Percentiles rank a stretch among this genome's conserved stretches.
Conservation (phyloP, 2,797 vertebrate genomes). For the Dendrocincla tyrannina region DNA sequence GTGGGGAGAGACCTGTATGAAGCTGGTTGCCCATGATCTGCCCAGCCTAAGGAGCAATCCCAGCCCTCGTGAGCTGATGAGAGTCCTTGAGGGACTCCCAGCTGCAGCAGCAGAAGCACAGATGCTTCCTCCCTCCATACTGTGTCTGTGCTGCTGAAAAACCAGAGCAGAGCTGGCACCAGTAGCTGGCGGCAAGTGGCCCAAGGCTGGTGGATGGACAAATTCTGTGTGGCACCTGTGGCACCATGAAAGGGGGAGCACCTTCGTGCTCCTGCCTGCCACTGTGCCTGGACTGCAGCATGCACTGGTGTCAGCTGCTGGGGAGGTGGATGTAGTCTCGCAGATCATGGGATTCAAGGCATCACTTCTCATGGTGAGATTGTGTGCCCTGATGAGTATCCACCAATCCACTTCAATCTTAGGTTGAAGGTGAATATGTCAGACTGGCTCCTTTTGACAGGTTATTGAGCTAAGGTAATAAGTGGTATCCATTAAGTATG, state of each 20-base stretch:
- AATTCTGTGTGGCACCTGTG: neutral
- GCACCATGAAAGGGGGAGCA: rapidly evolving
- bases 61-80: neutral
- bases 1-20: neutral
- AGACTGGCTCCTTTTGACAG: neutral
- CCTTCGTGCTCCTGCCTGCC: neutral
- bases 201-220: rapidly evolving
- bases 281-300: rapidly evolving
- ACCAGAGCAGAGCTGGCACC: neutral
- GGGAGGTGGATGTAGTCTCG: neutral
- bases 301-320: rapidly evolving
- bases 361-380: neutral
- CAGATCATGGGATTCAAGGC: neutral
- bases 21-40: constrained; percentile 34
- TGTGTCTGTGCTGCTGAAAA: neutral
- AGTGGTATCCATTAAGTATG: neutral
- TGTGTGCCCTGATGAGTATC: neutral
- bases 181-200: neutral
- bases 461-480: neutral
- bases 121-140: neutral
- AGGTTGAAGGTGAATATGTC: neutral
- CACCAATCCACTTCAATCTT: neutral
- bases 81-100: constrained; percentile 11
- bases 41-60: constrained; percentile 19
- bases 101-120: neutral